Evolutionary conservation across 2,888 invertebrate genomes (phyloP), one percentile per base, ranked within the genome.

Genomic region (Chloroclystis v-ata): DNA sequence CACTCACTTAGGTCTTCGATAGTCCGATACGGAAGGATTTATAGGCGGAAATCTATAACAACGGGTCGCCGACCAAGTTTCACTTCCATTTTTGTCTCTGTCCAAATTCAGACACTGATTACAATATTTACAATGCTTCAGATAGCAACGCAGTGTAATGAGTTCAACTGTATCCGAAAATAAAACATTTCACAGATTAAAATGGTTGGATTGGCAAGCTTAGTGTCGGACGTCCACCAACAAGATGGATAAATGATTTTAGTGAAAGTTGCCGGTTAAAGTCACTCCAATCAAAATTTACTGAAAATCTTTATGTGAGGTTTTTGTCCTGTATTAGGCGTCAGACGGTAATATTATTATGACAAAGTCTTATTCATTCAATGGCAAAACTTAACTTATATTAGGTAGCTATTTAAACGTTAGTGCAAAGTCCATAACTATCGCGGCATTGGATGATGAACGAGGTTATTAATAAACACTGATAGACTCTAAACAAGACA

Each of bases 11-110:
- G 20, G 20, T 20, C 20, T 26, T 26, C 26, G 26, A 26, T 8
- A 26, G 9, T 8, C 20, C 20, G 5, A 20, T 20, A 26, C 4
- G 26, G 26, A 26, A 26, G 26, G 9, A 2, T 26, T 8, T 8
- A 26, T 26, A 9, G 20, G 20, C 71, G 77, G 76, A 78, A 72
- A 67, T 69, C 50, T 58, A 60, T 63, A 65, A 69, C 71, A 74
- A 72, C 67, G 60, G 63, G 52, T 51, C 54, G 64, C 48, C 54
- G 54, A 60, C 63, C 65, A 61, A 69, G 69, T 76, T 78, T 72
- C 69, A 68, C 70, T 59, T 59, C 67, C 69, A 52, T 68, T 62
- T 75, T 57, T 40, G 57, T 53, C 47, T 32, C 30, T 37, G 47
- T 63, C 61, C 57, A 56, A 62, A 53, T 57, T 49, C 52, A 54